These are phyloP conservation scores for Cuculus canorus DNA, from an alignment of 2,797 vertebrate genomes.

Conservation along the genomic window DNA sequence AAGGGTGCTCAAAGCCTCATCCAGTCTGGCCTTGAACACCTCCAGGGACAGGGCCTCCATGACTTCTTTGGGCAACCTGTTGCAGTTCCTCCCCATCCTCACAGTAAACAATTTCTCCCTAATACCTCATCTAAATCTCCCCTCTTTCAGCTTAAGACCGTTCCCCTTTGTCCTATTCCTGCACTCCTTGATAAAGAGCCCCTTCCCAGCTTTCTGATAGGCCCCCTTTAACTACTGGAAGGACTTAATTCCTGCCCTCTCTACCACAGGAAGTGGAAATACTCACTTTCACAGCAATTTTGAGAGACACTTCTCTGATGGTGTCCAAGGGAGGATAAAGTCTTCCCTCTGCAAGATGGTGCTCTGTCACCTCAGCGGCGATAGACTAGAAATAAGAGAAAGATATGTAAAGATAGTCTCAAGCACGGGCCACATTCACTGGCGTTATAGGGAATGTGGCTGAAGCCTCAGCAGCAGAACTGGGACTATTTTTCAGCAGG, in stretches of 20 bases:
- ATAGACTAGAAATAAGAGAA: conserved; percentile 82
- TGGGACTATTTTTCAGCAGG: background rate
- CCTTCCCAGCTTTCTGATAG: too few species aligned
- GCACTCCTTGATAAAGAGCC: too few species aligned
- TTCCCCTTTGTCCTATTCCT: too few species aligned
- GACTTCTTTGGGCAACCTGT: too few species aligned
- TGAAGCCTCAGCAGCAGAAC: background rate
- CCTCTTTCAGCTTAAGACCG: too few species aligned
- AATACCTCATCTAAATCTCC: too few species aligned
- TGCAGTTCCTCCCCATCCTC: too few species aligned
- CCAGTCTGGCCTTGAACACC: too few species aligned
- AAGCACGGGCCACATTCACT: background rate
- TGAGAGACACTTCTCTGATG: conserved; percentile 96
- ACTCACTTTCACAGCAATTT: conserved; percentile 93
- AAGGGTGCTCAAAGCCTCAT: too few species aligned
- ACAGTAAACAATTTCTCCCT: too few species aligned
- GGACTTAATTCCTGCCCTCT: background rate
- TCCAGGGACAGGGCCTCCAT: too few species aligned
- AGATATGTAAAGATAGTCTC: background rate
- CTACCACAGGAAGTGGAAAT: background rate
- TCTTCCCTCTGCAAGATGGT: conserved; percentile 91
- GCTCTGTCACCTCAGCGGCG: conserved; percentile 90
- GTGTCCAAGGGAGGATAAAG: conserved; percentile 91
- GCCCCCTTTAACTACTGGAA: too few species aligned
- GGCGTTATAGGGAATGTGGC: background rate